phyloP scores from a whole-genome alignment of 2,113 vertebrate genomes.

The Microtus oregoni region DNA sequence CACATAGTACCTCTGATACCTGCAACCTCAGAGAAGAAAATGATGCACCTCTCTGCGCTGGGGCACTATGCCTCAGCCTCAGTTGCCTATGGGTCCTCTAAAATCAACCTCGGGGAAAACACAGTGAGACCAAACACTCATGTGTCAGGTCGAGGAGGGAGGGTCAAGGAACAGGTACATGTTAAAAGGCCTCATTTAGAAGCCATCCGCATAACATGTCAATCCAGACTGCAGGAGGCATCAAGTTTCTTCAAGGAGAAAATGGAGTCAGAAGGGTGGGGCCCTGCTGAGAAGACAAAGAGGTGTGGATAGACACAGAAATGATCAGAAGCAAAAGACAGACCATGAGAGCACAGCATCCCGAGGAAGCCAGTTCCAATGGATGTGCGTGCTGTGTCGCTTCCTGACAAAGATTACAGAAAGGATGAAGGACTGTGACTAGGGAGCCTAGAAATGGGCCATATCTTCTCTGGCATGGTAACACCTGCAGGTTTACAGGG shows the following conservation, averaged over 20 bases:
- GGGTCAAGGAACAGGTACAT: not conserved
- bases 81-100: not conserved
- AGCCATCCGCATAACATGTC: not conserved
- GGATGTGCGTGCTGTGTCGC: not conserved
- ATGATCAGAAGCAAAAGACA: not conserved
- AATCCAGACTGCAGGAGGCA: not conserved
- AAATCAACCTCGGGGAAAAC: conserved; percentile 11
- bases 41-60: not conserved
- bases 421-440: not conserved
- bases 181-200: conserved; percentile 14
- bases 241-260: not conserved
- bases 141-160: not conserved
- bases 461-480: not conserved
- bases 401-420: not conserved
- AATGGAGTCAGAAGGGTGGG: not conserved
- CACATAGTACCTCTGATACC: not conserved
- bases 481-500: not conserved
- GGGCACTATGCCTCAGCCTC: not conserved
- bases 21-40: conserved; percentile 28
- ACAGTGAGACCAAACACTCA: not conserved
- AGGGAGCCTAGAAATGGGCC: not conserved
- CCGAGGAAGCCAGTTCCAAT: conserved; percentile 10
- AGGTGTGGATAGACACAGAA: not conserved
- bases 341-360: not conserved
- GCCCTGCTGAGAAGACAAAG: not conserved